Percentiles rank a stretch among this genome's conserved stretches.
phyloP scores from a whole-genome alignment of 1,140 invertebrate genomes.

The Carposina sasakii region DNA sequence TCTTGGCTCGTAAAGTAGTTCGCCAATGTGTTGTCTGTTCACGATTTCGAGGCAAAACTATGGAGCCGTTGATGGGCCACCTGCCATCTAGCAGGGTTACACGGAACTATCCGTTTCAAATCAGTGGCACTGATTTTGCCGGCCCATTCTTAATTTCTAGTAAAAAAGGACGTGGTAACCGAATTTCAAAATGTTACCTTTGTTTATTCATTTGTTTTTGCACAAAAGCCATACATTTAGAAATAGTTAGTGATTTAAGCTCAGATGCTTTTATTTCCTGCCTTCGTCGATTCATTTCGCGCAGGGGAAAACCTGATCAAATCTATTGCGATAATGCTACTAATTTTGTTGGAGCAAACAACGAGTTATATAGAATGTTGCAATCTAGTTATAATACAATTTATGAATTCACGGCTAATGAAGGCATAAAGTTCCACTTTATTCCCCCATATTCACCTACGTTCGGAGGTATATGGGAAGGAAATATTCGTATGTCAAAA shows the following conservation, averaged over 20 bases:
- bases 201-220: conserved; percentile 37
- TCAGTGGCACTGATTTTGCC: conserved; percentile 28
- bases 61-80: conserved; percentile 17
- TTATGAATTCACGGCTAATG: neutral
- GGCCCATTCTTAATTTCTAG: conserved; percentile 29
- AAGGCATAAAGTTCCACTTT: conserved; percentile 2
- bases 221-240: conserved; percentile 30
- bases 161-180: conserved; percentile 21
- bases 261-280: conserved; percentile 10
- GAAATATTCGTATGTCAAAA: neutral
- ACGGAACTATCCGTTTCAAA: conserved; percentile 16
- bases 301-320: neutral
- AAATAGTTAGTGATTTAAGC: conserved; percentile 15
- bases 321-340: conserved; percentile 17
- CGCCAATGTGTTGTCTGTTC: conserved; percentile 7
- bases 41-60: conserved; percentile 6
- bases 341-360: conserved; percentile 14
- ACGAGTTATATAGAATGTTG: neutral
- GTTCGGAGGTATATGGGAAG: neutral
- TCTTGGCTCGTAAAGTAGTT: neutral
- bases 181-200: conserved; percentile 31
- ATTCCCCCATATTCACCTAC: conserved; percentile 1
- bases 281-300: conserved; percentile 11
- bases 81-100: conserved; percentile 6
- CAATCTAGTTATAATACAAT: neutral